phyloP scores from a whole-genome alignment of 30 jellyfish, hydroid and myxozoan species.

The Cassiopea xamachana region DNA sequence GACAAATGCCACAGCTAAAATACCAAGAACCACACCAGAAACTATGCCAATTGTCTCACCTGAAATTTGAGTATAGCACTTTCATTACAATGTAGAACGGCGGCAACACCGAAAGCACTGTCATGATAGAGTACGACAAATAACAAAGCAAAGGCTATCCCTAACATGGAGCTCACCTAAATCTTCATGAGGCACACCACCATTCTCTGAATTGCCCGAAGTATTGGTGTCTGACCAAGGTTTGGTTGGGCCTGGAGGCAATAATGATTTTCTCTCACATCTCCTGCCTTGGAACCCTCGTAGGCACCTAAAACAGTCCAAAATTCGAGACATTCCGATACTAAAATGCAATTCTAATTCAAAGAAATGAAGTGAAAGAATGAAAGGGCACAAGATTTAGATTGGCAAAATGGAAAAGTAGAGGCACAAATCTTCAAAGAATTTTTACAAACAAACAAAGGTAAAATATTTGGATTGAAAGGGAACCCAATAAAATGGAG shows the following conservation, averaged over 20 bases:
- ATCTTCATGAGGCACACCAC: constrained; percentile 13
- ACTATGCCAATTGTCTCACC: constrained; percentile 80
- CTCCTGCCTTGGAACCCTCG: constrained; percentile 79
- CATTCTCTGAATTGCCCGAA: not conserved
- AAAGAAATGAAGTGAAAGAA: no score
- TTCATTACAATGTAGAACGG: not conserved
- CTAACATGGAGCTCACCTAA: constrained; percentile 3
- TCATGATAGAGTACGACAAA: not conserved
- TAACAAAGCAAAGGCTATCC: not conserved
- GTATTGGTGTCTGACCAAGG: constrained; percentile 8
- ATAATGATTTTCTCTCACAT: constrained; percentile 51
- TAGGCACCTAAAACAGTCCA: constrained; percentile 57
- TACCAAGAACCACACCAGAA: constrained; percentile 76
- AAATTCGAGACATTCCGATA: not conserved
- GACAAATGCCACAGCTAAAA: constrained; percentile 50
- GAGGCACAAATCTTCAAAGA: no score
- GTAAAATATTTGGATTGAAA: no score
- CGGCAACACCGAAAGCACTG: not conserved
- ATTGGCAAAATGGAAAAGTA: no score
- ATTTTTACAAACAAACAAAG: no score
- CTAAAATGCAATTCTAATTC: no score
- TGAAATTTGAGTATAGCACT: constrained; percentile 7
- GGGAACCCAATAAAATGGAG: no score
- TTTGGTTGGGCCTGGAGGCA: not conserved
- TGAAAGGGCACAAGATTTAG: no score